Conservation (phyloP, 2,888 invertebrate genomes). For the Mechanitis mazaeus region DNA sequence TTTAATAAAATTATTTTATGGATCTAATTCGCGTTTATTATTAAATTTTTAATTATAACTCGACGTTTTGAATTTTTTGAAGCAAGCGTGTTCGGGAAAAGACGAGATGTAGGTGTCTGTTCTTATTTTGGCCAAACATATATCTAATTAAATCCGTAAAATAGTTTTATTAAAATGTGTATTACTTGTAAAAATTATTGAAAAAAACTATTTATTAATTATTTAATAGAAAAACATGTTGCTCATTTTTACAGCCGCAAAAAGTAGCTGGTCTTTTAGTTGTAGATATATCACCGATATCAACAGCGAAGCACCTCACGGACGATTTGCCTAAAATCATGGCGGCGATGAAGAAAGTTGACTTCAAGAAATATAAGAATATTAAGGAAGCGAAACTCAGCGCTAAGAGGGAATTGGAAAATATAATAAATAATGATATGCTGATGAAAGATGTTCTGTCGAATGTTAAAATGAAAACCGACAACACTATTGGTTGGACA, state of each 20-base stretch:
- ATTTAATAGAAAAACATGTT: not conserved
- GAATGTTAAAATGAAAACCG: constrained; percentile 67
- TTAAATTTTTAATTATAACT: too few species aligned
- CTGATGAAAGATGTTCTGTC: constrained; percentile 73
- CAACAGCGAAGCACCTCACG: constrained; percentile 69
- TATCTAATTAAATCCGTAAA: too few species aligned
- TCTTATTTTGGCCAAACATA: too few species aligned
- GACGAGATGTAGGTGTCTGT: too few species aligned
- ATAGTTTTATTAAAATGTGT: too few species aligned
- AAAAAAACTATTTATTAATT: not conserved
- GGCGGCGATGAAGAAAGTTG: constrained; percentile 53
- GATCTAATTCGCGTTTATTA: too few species aligned
- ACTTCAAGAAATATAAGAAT: constrained; percentile 44
- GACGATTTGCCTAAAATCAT: constrained; percentile 78
- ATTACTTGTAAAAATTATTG: not conserved
- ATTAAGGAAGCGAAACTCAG: constrained; percentile 39
- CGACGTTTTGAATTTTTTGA: too few species aligned
- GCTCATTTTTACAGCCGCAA: constrained; percentile 59
- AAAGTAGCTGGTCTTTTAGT: constrained; percentile 79
- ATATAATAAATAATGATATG: constrained; percentile 65
- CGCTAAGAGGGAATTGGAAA: constrained; percentile 42
- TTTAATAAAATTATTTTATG: too few species aligned
- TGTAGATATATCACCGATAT: constrained; percentile 81
- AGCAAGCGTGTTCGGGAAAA: too few species aligned
- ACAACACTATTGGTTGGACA: constrained; percentile 78